Evolutionary conservation across 2,888 invertebrate species (phyloP).

Genomic region (Diaphora mendica): DNA sequence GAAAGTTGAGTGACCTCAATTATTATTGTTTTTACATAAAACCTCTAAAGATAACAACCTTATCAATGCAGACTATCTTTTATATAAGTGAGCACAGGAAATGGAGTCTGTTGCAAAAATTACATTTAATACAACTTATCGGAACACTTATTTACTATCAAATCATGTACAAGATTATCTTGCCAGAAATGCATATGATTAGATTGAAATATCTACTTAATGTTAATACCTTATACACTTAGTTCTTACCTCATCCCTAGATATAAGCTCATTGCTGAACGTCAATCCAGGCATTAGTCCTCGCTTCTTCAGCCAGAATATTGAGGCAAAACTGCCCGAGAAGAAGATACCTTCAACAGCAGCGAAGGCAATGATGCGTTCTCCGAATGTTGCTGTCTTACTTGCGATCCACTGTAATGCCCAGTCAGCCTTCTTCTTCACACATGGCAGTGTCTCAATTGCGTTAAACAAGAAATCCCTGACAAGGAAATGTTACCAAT

Average conservation of each 20-base stretch:
- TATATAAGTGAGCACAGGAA: background rate
- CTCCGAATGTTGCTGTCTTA: slow-evolving; percentile 95
- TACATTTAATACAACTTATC: background rate
- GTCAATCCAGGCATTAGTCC: slow-evolving; percentile 99
- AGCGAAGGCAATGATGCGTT: slow-evolving; percentile 98
- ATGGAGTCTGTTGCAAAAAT: background rate
- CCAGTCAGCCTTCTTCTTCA: slow-evolving; percentile 99
- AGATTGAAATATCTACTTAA: background rate
- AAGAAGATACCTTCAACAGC: slow-evolving; percentile 99
- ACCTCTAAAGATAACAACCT: background rate
- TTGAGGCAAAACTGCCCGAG: slow-evolving; percentile 99
- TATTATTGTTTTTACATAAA: background rate
- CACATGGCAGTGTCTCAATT: slow-evolving; percentile 98
- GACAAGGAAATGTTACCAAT: slow-evolving; percentile 41
- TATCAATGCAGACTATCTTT: background rate
- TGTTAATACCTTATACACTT: background rate
- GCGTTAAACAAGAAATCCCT: slow-evolving; percentile 98
- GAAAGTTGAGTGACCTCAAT: background rate
- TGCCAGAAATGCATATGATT: background rate
- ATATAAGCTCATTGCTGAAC: slow-evolving; percentile 99
- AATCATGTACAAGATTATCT: background rate
- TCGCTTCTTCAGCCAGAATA: slow-evolving; percentile 99
- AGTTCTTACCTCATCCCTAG: slow-evolving; percentile 93
- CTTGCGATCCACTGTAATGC: slow-evolving; percentile 98
- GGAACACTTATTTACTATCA: background rate